These are phyloP conservation scores for Notothenia rossii DNA, from an alignment of 2,113 vertebrate species.

Conservation along the genomic window DNA sequence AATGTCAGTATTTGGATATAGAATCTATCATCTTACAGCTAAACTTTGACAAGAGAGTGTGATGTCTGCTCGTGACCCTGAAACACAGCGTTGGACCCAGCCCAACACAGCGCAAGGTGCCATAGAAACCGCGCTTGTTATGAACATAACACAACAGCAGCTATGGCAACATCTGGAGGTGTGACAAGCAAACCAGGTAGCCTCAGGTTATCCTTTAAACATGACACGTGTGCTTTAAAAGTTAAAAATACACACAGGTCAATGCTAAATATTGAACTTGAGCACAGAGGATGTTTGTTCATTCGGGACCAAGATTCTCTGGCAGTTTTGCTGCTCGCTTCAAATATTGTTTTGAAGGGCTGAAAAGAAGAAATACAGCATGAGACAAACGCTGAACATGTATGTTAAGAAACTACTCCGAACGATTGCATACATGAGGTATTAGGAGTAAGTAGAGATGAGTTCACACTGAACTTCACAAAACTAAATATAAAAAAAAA, in stretches of 20 bases:
- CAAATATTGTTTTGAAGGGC: conserved; percentile 63
- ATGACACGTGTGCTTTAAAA: conserved; percentile 70
- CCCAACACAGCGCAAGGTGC: conserved; percentile 31
- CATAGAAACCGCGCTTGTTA: conserved; percentile 76
- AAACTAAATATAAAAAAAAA: neutral
- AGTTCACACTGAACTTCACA: neutral
- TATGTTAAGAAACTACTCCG: conserved; percentile 43
- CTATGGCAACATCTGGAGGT: conserved; percentile 76
- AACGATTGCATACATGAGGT: conserved; percentile 53
- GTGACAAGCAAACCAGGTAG: conserved; percentile 72
- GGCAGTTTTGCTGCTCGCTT: conserved; percentile 51
- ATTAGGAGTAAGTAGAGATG: conserved; percentile 20
- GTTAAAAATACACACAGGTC: conserved; percentile 63
- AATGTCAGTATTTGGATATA: conserved; percentile 55
- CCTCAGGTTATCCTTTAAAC: conserved; percentile 59
- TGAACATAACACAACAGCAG: conserved; percentile 75
- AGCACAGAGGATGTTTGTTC: conserved; percentile 67
- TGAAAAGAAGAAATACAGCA: conserved; percentile 67
- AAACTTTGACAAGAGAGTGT: conserved; percentile 64
- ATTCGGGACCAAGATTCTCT: conserved; percentile 31
- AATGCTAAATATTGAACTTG: conserved; percentile 48
- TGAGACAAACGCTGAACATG: conserved; percentile 60
- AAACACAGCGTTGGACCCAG: conserved; percentile 13
- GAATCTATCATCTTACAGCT: conserved; percentile 54
- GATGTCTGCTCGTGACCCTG: conserved; percentile 72